Evolutionary conservation across 2,888 invertebrate genomes (phyloP).

Genomic region (Dexiosoma caninum): DNA sequence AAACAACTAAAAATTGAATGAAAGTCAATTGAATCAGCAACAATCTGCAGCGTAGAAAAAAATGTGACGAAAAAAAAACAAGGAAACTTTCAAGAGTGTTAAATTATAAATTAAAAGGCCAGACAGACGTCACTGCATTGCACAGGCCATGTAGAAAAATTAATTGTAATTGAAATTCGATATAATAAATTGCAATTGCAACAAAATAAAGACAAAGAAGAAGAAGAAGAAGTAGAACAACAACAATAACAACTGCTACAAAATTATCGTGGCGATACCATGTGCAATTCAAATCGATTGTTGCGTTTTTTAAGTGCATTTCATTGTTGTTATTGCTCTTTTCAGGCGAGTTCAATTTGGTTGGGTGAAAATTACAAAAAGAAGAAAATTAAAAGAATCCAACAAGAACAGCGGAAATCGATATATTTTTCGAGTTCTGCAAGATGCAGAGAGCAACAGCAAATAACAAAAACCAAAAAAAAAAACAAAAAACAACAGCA

Average conservation of each 20-base stretch:
- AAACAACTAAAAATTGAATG: neutral
- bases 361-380: slow-evolving; percentile 30
- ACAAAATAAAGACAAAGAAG: too few species aligned
- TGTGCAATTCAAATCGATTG: slow-evolving; percentile 36
- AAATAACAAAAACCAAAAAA: too few species aligned
- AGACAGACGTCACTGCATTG: slow-evolving; percentile 26
- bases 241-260: neutral
- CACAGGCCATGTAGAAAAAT: slow-evolving; percentile 3
- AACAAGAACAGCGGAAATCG: slow-evolving; percentile 54
- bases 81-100: slow-evolving; percentile 39
- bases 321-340: slow-evolving; percentile 31
- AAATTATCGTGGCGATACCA: neutral
- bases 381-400: neutral
- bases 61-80: too few species aligned
- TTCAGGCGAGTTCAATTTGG: slow-evolving; percentile 34
- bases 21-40: neutral
- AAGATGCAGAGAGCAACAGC: neutral
- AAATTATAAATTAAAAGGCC: slow-evolving; percentile 33
- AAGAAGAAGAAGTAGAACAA: too few species aligned
- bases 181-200: slow-evolving; percentile 20
- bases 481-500: slow-evolving; percentile 15
- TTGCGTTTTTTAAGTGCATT: slow-evolving; percentile 38
- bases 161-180: slow-evolving; percentile 38
- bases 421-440: slow-evolving; percentile 35
- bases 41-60: neutral